phyloP scores from a whole-genome alignment of 2,888 invertebrate species.

The Catocala sponsa region DNA sequence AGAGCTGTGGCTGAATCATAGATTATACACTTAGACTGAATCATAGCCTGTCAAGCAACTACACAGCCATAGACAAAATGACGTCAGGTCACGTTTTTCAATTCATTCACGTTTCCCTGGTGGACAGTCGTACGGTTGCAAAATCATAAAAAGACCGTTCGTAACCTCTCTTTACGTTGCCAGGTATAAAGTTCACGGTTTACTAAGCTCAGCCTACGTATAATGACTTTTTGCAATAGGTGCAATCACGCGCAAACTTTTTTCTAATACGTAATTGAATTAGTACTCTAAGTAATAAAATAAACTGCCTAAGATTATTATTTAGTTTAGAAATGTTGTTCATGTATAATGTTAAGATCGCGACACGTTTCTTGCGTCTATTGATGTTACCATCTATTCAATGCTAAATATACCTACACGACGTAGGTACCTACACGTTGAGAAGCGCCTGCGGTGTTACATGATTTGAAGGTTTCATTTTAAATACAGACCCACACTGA shows the following conservation, averaged over 20 bases:
- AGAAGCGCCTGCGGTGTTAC: conserved; percentile 25
- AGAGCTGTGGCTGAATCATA: conserved; percentile 13
- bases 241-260: conserved; percentile 16
- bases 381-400: conserved; percentile 23
- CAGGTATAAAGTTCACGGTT: conserved; percentile 26
- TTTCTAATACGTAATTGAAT: conserved; percentile 10
- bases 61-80: conserved; percentile 36
- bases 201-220: conserved; percentile 5
- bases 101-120: conserved; percentile 44
- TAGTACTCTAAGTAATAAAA: neutral
- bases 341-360: no score
- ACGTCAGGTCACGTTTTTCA: conserved; percentile 58
- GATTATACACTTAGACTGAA: no score
- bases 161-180: conserved; percentile 19
- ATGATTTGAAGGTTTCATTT: conserved; percentile 37
- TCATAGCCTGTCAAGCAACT: conserved; percentile 8
- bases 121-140: conserved; percentile 37
- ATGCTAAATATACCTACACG: conserved; percentile 26
- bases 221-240: conserved; percentile 5
- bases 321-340: no score
- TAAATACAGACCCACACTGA: conserved; percentile 36
- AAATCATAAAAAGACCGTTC: conserved; percentile 13
- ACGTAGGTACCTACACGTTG: conserved; percentile 3
- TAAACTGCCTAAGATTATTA: neutral
- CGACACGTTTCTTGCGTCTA: neutral